phyloP scores from a whole-genome alignment of 2,888 invertebrate genomes.

The Nasonia oneida region DNA sequence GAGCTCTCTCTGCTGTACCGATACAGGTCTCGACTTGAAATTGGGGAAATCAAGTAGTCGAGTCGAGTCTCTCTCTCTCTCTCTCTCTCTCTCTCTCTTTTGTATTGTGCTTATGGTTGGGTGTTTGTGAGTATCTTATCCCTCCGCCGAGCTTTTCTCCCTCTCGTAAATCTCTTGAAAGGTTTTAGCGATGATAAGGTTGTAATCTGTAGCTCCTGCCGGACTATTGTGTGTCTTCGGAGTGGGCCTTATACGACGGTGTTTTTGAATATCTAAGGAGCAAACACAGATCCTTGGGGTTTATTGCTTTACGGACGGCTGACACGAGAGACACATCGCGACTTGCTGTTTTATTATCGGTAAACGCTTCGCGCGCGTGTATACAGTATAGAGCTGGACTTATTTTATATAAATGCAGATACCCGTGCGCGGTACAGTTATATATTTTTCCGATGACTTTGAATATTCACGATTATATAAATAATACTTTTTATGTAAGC shows the following conservation, averaged over 20 bases:
- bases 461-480: constrained; percentile 4
- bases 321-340: too few relatives aligned
- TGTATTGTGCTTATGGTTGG: not conserved
- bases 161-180: not conserved
- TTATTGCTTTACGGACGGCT: too few relatives aligned
- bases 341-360: too few relatives aligned
- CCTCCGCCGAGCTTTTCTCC: not conserved
- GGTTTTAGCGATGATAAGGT: not conserved
- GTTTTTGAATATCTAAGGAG: too few relatives aligned
- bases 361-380: too few relatives aligned
- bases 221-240: too few relatives aligned
- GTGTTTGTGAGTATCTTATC: not conserved
- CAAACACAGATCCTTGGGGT: too few relatives aligned
- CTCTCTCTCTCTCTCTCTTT: too few relatives aligned
- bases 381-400: too few relatives aligned
- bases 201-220: not conserved
- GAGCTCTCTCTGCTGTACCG: not conserved
- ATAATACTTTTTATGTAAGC: not conserved
- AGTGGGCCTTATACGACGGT: too few relatives aligned
- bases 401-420: not conserved
- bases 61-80: not conserved
- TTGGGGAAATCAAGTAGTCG: constrained; percentile 1
- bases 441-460: not conserved
- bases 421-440: not conserved
- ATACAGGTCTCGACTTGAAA: not conserved